Percentiles rank a stretch among this genome's conserved stretches.
Conservation (phyloP, 2,888 invertebrate genomes). For the Drosophila koepferae region DNA sequence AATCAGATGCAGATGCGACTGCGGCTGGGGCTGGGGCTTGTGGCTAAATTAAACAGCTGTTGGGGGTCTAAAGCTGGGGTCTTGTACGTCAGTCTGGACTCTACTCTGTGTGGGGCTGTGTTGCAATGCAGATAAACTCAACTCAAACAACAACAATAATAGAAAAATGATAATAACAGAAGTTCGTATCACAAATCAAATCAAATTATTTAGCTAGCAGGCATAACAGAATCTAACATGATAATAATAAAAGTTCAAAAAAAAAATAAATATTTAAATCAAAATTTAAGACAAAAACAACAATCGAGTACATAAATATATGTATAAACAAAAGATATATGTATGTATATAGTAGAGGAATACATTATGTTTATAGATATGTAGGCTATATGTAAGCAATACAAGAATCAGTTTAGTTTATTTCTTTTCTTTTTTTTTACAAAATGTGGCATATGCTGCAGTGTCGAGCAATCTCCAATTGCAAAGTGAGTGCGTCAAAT, state of each 20-base stretch:
- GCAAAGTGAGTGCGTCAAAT: constrained; percentile 85
- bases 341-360: constrained; percentile 11
- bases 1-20: constrained; percentile 18
- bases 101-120: constrained; percentile 17
- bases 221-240: not conserved
- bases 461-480: constrained; percentile 85
- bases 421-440: constrained; percentile 34
- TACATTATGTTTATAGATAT: constrained; percentile 1
- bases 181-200: constrained; percentile 1
- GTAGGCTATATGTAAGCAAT: not conserved
- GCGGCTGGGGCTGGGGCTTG: constrained; percentile 7
- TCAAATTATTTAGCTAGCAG: not conserved
- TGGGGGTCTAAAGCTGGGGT: constrained; percentile 4
- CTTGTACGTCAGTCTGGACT: constrained; percentile 32
- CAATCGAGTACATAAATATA: constrained; percentile 3
- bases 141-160: constrained; percentile 4
- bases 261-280: not conserved
- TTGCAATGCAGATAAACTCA: not conserved
- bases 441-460: constrained; percentile 79
- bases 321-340: constrained; percentile 25
- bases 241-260: not conserved
- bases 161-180: not conserved
- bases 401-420: constrained; percentile 1
- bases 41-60: constrained; percentile 33
- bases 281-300: not conserved